A percentile compares a stretch with the other conserved stretches of the same genome.
phyloP scores from a whole-genome alignment of 2,113 vertebrate species.

The Pristiophorus japonicus region DNA sequence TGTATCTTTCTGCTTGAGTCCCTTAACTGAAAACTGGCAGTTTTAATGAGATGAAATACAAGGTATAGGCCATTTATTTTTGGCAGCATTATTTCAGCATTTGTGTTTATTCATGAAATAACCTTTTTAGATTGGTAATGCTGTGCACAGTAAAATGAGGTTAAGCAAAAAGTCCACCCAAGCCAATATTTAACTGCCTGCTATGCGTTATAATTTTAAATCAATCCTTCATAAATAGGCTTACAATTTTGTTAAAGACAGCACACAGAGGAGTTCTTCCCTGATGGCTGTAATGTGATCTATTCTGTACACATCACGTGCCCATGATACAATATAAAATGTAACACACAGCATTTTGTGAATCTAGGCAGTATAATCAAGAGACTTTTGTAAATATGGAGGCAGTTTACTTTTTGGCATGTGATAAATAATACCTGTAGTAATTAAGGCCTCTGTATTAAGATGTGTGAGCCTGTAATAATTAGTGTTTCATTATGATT shows the following conservation, averaged over 20 bases:
- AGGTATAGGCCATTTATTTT: background rate
- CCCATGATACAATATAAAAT: background rate
- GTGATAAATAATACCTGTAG: background rate
- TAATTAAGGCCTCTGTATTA: too few species aligned
- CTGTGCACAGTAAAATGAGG: background rate
- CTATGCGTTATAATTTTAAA: background rate
- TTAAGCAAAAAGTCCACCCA: background rate
- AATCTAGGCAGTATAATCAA: background rate
- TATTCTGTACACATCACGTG: background rate
- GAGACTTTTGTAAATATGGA: background rate
- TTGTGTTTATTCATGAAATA: background rate
- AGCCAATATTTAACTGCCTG: background rate
- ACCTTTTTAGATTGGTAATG: background rate
- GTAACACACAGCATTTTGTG: background rate
- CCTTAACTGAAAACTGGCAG: background rate
- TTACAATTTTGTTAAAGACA: background rate
- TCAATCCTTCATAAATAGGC: background rate
- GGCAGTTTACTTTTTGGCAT: background rate
- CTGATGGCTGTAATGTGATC: background rate
- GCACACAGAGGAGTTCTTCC: background rate
- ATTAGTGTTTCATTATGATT: background rate
- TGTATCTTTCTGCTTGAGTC: background rate
- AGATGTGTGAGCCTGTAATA: background rate
- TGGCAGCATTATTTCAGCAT: background rate
- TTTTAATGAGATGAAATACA: background rate